phyloP scores from a whole-genome alignment of 2,888 invertebrate genomes.

The Notodonta ziczac region DNA sequence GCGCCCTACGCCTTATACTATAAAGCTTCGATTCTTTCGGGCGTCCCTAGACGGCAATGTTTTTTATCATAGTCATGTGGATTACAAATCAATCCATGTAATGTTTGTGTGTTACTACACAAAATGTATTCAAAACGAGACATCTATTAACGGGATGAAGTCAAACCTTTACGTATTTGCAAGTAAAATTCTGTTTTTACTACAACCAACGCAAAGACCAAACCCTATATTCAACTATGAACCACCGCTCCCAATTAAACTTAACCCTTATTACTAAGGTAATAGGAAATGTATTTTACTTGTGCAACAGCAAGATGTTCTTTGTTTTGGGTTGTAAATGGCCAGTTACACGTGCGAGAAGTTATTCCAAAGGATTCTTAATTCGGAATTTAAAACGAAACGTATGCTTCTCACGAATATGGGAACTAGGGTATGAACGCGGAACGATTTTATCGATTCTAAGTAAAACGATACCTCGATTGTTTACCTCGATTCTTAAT shows the following conservation, averaged over 20 bases:
- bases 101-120: not conserved
- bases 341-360: conserved; percentile 36
- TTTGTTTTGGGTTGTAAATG: conserved; percentile 35
- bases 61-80: too few relatives aligned
- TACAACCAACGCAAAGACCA: conserved; percentile 32
- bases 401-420: conserved; percentile 20
- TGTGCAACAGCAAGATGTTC: not conserved
- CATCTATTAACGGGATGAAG: conserved; percentile 49
- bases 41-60: too few relatives aligned
- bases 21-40: too few relatives aligned
- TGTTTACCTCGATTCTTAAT: conserved; percentile 7
- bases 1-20: too few relatives aligned
- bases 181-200: conserved; percentile 53
- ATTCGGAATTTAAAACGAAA: conserved; percentile 40
- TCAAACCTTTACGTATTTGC: conserved; percentile 58
- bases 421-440: conserved; percentile 30
- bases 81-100: too few relatives aligned
- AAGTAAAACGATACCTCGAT: conserved; percentile 21
- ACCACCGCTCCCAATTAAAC: conserved; percentile 11
- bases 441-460: conserved; percentile 22
- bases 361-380: conserved; percentile 37
- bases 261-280: conserved; percentile 13
- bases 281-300: conserved; percentile 2
- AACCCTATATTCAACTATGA: not conserved
- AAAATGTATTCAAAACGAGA: conserved; percentile 49